These are phyloP conservation scores for Neotoma lepida DNA, from an alignment of 2,113 vertebrate species.

Conservation along the genomic window DNA sequence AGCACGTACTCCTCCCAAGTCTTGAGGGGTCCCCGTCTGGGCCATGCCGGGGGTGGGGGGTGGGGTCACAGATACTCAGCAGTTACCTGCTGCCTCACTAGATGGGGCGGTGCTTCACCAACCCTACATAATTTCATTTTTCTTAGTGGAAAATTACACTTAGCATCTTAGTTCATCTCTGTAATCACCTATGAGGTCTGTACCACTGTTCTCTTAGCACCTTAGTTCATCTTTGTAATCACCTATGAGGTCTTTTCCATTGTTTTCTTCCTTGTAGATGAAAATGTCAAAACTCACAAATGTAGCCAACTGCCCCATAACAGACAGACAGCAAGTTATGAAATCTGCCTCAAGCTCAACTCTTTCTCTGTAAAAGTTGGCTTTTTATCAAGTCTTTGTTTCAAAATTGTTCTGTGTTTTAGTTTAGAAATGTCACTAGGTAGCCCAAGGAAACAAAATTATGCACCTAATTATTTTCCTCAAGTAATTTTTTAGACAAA, in stretches of 20 bases:
- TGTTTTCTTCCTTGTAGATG: not conserved
- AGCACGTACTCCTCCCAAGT: no score
- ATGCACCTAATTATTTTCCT: not conserved
- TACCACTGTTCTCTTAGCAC: not conserved
- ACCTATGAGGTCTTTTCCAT: not conserved
- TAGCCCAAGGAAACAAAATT: not conserved
- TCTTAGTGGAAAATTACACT: not conserved
- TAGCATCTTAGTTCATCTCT: not conserved
- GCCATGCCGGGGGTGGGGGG: no score
- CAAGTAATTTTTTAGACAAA: not conserved
- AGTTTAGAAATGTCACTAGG: not conserved
- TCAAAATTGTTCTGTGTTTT: not conserved
- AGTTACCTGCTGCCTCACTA: no score
- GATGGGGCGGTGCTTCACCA: no score
- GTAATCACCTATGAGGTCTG: not conserved
- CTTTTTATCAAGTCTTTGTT: not conserved
- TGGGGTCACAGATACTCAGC: no score
- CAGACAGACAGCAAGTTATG: not conserved
- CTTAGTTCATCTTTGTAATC: not conserved
- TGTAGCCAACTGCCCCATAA: not conserved
- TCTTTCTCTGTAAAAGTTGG: not conserved
- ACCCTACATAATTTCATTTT: no score
- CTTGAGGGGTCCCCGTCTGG: no score
- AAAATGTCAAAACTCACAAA: conserved; percentile 20
- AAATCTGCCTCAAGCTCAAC: not conserved